phyloP scores from a whole-genome alignment of 2,888 invertebrate genomes.

The Clistopyga incitator region DNA sequence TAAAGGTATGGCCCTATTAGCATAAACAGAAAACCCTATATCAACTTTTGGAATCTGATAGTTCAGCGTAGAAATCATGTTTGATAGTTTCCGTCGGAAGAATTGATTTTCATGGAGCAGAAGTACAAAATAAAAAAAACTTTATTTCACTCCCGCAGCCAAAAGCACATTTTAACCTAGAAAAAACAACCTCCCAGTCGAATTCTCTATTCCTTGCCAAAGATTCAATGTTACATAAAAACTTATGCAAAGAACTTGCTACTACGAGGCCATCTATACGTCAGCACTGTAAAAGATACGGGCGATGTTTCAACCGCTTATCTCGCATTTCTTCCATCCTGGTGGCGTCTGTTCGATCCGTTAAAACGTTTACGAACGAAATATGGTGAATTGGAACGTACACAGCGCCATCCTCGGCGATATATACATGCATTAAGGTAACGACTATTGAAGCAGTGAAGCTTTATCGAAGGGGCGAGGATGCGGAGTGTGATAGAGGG shows the following conservation, averaged over 20 bases:
- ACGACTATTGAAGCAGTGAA: constrained; percentile 56
- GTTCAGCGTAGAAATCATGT: too few relatives aligned
- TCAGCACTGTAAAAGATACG: constrained; percentile 6
- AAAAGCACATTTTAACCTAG: neutral
- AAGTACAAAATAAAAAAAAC: neutral
- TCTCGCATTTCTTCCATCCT: constrained; percentile 46
- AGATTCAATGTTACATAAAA: neutral
- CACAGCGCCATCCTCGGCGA: constrained; percentile 15
- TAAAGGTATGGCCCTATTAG: too few relatives aligned
- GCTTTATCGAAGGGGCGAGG: constrained; percentile 57
- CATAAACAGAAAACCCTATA: too few relatives aligned
- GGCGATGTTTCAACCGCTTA: constrained; percentile 45
- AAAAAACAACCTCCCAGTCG: neutral
- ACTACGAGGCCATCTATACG: neutral
- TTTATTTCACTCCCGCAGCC: neutral
- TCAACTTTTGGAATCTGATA: too few relatives aligned
- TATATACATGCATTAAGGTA: constrained; percentile 15
- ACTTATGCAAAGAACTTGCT: neutral
- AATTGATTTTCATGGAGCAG: neutral
- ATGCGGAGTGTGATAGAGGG: constrained; percentile 36
- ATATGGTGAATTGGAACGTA: constrained; percentile 46
- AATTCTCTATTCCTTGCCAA: neutral
- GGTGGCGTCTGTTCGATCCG: constrained; percentile 31
- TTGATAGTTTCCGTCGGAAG: neutral
- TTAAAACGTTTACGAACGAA: constrained; percentile 51